Conservation (phyloP, 2,797 vertebrate genomes). For the Lagodon rhomboides region DNA sequence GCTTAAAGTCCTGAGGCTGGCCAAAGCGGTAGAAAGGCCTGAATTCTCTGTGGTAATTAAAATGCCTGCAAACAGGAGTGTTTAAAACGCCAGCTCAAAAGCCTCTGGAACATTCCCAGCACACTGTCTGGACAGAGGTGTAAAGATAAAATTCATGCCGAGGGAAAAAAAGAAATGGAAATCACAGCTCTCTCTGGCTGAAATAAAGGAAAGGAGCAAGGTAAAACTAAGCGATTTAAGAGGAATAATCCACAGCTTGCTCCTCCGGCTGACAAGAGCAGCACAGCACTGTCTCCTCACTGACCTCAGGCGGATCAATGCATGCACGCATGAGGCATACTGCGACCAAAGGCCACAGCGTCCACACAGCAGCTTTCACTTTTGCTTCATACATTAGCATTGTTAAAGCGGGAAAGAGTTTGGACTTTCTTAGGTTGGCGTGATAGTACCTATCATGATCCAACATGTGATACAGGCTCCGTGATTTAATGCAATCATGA, state of each 20-base stretch:
- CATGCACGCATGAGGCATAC: conserved; percentile 17
- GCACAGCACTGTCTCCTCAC: not conserved
- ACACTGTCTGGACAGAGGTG: not conserved
- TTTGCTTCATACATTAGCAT: conserved; percentile 11
- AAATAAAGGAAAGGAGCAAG: conserved; percentile 5
- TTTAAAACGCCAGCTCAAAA: conserved; percentile 23
- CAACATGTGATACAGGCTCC: not conserved
- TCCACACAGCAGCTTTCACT: conserved; percentile 25
- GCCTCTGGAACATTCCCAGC: not conserved
- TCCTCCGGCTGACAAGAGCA: conserved; percentile 29
- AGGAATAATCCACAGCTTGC: conserved; percentile 31
- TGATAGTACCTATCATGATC: not conserved
- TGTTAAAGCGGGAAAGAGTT: conserved; percentile 7
- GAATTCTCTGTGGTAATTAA: conserved; percentile 46
- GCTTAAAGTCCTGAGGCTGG: conserved; percentile 19
- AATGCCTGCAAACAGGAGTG: conserved; percentile 38
- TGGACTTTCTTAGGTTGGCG: not conserved
- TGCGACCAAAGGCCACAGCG: conserved; percentile 3
- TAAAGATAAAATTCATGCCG: conserved; percentile 15
- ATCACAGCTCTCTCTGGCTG: conserved; percentile 26
- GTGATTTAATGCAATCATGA: not conserved
- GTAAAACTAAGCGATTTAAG: conserved; percentile 39
- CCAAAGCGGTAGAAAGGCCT: conserved; percentile 19
- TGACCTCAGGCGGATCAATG: conserved; percentile 39
- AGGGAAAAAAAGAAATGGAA: conserved; percentile 29